Evolutionary conservation across 2,888 invertebrate species (phyloP).

Genomic region (Leucania comma): DNA sequence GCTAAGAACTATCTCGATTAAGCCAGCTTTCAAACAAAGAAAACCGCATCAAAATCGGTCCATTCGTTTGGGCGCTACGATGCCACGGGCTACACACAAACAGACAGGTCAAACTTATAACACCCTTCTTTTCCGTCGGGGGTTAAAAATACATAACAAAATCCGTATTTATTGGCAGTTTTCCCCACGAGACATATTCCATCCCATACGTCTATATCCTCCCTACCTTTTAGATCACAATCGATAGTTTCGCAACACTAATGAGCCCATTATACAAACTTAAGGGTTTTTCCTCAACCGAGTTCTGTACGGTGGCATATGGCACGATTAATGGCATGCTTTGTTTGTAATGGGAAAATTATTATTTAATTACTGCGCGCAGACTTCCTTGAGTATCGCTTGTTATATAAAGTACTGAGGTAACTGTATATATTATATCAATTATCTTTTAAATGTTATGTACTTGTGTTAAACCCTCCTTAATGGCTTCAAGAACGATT

Average conservation of each 20-base stretch:
- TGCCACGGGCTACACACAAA: too few relatives aligned
- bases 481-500: too few relatives aligned
- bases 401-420: neutral
- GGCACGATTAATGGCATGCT: neutral
- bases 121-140: too few relatives aligned
- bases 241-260: slow-evolving; percentile 14
- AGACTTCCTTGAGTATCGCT: slow-evolving; percentile 10
- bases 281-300: slow-evolving; percentile 23
- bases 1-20: too few relatives aligned
- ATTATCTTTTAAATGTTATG: too few relatives aligned
- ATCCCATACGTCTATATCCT: neutral
- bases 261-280: slow-evolving; percentile 28
- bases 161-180: neutral
- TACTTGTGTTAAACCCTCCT: too few relatives aligned
- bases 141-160: too few relatives aligned
- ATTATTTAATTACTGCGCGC: slow-evolving; percentile 12
- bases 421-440: neutral
- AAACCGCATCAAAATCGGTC: too few relatives aligned
- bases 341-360: slow-evolving; percentile 11
- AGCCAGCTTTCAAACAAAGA: too few relatives aligned
- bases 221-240: slow-evolving; percentile 4
- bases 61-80: too few relatives aligned
- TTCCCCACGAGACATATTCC: neutral
- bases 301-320: neutral
- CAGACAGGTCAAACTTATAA: too few relatives aligned